Percentiles rank a stretch among this genome's conserved stretches.
Conservation (phyloP, 2,888 invertebrate genomes). For the Emmelina monodactyla region DNA sequence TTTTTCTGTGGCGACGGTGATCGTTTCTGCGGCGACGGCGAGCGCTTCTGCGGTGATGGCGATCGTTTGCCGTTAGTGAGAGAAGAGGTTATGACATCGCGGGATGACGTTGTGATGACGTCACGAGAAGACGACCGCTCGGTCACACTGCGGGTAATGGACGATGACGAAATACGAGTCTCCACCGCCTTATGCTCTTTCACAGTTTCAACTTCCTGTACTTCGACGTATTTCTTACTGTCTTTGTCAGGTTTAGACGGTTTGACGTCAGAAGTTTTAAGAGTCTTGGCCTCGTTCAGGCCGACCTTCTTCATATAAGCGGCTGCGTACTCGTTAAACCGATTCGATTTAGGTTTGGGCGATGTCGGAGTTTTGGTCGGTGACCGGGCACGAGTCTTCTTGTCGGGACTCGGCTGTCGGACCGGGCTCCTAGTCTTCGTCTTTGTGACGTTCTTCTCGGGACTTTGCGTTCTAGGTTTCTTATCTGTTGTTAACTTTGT, state of each 20-base stretch:
- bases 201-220: slow-evolving; percentile 13
- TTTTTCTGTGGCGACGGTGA: slow-evolving; percentile 20
- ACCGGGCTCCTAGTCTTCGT: slow-evolving; percentile 30
- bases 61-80: slow-evolving; percentile 39
- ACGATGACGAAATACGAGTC: slow-evolving; percentile 23
- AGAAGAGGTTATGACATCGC: slow-evolving; percentile 33
- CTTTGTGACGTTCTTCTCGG: slow-evolving; percentile 31
- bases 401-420: slow-evolving; percentile 46
- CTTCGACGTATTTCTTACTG: slow-evolving; percentile 10
- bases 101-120: slow-evolving; percentile 25
- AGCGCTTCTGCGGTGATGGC: slow-evolving; percentile 35
- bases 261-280: slow-evolving; percentile 28
- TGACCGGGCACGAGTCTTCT: slow-evolving; percentile 39
- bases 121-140: slow-evolving; percentile 41
- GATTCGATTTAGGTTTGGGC: slow-evolving; percentile 40
- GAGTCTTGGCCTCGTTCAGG: slow-evolving; percentile 37
- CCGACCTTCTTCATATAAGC: slow-evolving; percentile 61
- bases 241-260: slow-evolving; percentile 26
- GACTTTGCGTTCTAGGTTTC: slow-evolving; percentile 31
- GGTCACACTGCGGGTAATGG: slow-evolving; percentile 24
- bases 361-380: slow-evolving; percentile 33
- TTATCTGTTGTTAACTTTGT: slow-evolving; percentile 21
- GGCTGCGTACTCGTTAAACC: slow-evolving; percentile 53
- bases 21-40: slow-evolving; percentile 23
- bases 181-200: slow-evolving; percentile 21